A percentile compares a stretch with the other conserved stretches of the same genome.
Conservation (phyloP, 1,140 invertebrate species). For the Chlorops oryzae region DNA sequence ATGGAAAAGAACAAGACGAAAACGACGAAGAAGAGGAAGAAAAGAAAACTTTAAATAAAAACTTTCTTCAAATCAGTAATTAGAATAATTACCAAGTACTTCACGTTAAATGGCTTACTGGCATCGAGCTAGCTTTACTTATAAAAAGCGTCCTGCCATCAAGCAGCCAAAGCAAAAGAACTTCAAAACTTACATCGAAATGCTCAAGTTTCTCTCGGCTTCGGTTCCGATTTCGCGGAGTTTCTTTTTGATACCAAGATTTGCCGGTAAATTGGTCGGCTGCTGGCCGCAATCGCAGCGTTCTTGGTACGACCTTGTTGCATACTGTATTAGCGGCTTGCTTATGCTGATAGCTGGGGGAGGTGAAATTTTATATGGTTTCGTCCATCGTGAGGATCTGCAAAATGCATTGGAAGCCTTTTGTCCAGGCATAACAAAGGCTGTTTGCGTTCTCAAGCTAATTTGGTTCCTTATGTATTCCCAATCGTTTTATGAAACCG, state of each 20-base stretch:
- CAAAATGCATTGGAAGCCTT: constrained; percentile 37
- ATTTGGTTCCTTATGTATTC: constrained; percentile 29
- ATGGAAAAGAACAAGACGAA: too few species aligned
- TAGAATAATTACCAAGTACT: too few species aligned
- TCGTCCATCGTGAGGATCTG: constrained; percentile 28
- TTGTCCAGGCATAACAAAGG: constrained; percentile 40
- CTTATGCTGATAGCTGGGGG: constrained; percentile 30
- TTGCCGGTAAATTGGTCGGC: constrained; percentile 30
- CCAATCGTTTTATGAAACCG: constrained; percentile 21
- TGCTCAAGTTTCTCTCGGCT: constrained; percentile 8
- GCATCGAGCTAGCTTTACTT: too few species aligned
- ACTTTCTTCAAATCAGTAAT: too few species aligned
- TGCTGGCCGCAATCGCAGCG: constrained; percentile 28
- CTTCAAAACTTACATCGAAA: neutral
- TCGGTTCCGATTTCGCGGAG: constrained; percentile 21
- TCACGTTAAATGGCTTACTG: too few species aligned
- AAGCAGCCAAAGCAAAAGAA: too few species aligned
- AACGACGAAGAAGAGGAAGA: too few species aligned
- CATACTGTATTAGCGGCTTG: constrained; percentile 25
- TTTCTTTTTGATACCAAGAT: constrained; percentile 31
- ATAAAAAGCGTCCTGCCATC: too few species aligned
- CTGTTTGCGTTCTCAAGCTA: constrained; percentile 34
- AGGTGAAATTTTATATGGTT: constrained; percentile 33
- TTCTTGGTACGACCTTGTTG: constrained; percentile 16
- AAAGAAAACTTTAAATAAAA: too few species aligned